These are phyloP conservation scores for Crenuchus spilurus DNA, from an alignment of 2,797 vertebrate genomes.

Conservation along the genomic window DNA sequence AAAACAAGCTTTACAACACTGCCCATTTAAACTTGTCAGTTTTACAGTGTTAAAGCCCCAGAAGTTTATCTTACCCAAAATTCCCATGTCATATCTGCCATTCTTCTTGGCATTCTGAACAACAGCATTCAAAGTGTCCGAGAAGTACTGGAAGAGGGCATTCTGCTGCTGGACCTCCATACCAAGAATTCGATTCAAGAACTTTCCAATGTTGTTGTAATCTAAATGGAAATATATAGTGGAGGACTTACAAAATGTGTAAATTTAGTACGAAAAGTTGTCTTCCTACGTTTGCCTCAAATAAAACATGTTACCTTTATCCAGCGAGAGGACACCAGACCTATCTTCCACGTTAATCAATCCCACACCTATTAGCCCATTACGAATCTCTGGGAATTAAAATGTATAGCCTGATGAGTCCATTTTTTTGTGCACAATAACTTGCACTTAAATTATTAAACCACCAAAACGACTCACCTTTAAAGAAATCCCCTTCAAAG, in stretches of 20 bases:
- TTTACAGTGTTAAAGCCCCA: too few species aligned
- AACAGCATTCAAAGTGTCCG: conserved; percentile 92
- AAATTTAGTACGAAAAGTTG: background rate
- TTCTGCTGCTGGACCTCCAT: conserved; percentile 99
- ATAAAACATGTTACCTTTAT: conserved; percentile 86
- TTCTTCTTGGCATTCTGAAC: conserved; percentile 98
- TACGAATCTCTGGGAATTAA: conserved; percentile 85
- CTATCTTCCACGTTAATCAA: conserved; percentile 94
- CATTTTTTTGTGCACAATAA: background rate
- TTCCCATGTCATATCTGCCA: conserved; percentile 98
- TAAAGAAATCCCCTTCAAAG: conserved; percentile 97
- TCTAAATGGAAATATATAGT: conserved; percentile 72
- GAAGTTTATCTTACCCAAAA: conserved; percentile 81
- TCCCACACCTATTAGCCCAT: conserved; percentile 94
- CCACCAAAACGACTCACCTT: conserved; percentile 77
- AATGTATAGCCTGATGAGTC: background rate
- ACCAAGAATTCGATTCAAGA: conserved; percentile 95
- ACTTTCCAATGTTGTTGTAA: conserved; percentile 99
- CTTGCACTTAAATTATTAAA: background rate
- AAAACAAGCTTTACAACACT: background rate
- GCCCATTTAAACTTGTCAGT: too few species aligned
- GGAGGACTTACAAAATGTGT: background rate
- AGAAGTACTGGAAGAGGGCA: conserved; percentile 96
- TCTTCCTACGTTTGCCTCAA: too few species aligned
- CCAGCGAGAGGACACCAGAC: conserved; percentile 87